A percentile compares a stretch with the other conserved stretches of the same genome.
Evolutionary conservation across 2,888 invertebrate species (phyloP).

Genomic region (Drosophila eohydei): DNA sequence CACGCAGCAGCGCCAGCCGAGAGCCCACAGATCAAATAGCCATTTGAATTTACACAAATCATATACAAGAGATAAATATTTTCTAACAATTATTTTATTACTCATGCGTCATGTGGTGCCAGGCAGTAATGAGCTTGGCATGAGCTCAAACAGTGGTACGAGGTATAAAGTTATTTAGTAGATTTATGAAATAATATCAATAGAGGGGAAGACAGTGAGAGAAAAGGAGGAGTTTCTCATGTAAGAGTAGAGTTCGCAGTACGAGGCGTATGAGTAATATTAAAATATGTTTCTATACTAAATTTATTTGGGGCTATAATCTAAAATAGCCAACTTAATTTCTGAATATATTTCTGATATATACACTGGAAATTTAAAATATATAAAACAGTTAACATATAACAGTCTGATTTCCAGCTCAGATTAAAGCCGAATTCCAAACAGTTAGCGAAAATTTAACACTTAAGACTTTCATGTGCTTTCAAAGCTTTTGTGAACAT

Average conservation of each 20-base stretch:
- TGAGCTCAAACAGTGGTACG: background rate
- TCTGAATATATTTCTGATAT: background rate
- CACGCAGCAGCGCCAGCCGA: background rate
- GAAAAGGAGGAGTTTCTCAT: background rate
- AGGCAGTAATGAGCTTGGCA: background rate
- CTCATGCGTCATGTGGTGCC: background rate
- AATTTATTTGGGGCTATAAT: background rate
- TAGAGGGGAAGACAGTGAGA: too few relatives aligned
- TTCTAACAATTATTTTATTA: background rate
- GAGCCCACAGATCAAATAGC: background rate
- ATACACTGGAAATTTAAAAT: background rate
- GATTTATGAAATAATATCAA: background rate
- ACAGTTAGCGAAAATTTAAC: background rate
- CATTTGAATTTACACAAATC: conserved; percentile 12
- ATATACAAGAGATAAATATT: background rate
- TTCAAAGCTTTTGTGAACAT: background rate
- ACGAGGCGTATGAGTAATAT: conserved; percentile 21
- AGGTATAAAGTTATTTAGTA: too few relatives aligned
- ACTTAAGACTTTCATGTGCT: background rate
- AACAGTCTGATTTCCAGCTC: background rate
- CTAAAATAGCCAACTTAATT: background rate
- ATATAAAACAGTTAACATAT: too few relatives aligned
- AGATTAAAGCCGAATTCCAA: background rate
- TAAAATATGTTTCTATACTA: background rate
- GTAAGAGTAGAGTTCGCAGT: background rate